These are phyloP conservation scores for Lindbergichthys nudifrons DNA, from an alignment of 2,797 vertebrate genomes.

Conservation along the genomic window DNA sequence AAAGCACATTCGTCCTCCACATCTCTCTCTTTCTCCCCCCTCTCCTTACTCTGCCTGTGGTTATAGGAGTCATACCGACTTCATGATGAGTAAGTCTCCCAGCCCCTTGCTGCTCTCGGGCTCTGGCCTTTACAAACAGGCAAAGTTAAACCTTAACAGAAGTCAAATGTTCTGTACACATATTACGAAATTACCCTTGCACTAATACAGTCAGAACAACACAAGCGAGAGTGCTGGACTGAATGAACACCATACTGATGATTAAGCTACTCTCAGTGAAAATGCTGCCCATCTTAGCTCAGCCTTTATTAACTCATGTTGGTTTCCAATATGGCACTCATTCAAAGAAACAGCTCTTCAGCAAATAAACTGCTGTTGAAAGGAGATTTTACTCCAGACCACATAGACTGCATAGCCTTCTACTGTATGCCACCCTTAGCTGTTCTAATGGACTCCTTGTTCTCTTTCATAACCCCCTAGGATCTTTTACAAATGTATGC, in stretches of 20 bases:
- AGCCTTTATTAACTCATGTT: background rate
- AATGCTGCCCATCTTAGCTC: too few species aligned
- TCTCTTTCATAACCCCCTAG: background rate
- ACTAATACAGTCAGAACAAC: background rate
- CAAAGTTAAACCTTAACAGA: background rate
- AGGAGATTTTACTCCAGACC: background rate
- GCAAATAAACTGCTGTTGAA: background rate
- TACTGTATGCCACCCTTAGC: background rate
- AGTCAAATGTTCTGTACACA: background rate
- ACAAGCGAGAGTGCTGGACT: background rate
- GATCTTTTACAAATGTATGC: too few species aligned
- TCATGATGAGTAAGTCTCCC: slow-evolving; percentile 40
- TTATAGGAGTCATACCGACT: slow-evolving; percentile 42
- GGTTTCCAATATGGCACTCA: background rate
- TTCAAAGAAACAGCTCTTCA: background rate
- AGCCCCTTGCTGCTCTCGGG: slow-evolving; percentile 3
- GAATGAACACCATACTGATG: background rate
- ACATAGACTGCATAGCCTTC: background rate
- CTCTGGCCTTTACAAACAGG: slow-evolving; percentile 12
- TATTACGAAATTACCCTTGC: background rate
- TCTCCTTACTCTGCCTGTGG: slow-evolving; percentile 31
- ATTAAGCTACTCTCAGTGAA: background rate
- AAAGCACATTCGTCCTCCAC: slow-evolving; percentile 46
- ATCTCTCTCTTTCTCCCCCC: background rate
- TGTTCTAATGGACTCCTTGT: background rate